A percentile compares a stretch with the other conserved stretches of the same genome.
Evolutionary conservation across 2,888 invertebrate species (phyloP).

Genomic region (Lepidocyrtoides sp.): DNA sequence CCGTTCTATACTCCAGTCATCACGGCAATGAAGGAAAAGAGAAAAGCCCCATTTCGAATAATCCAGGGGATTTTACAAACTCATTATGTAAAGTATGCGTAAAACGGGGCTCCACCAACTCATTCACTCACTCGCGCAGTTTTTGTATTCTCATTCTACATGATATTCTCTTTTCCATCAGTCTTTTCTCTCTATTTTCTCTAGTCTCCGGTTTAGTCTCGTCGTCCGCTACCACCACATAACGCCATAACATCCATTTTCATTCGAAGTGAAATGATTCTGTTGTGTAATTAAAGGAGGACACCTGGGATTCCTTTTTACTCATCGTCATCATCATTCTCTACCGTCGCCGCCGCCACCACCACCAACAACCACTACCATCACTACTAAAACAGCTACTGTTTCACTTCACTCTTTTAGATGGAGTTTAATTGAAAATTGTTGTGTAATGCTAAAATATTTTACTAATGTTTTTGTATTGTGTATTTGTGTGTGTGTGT

Average conservation of each 20-base stretch:
- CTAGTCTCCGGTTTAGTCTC: conserved; percentile 6
- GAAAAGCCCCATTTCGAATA: conserved; percentile 74
- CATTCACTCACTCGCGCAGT: conserved; percentile 17
- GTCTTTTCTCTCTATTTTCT: neutral
- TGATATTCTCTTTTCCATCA: conserved; percentile 30
- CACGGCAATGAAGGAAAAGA: conserved; percentile 70
- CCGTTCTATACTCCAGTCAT: conserved; percentile 51
- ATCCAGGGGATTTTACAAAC: conserved; percentile 77
- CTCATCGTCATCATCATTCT: conserved; percentile 58
- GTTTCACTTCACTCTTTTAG: neutral
- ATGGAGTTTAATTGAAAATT: conserved; percentile 68
- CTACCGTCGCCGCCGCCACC: neutral
- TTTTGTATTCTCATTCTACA: neutral
- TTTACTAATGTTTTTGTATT: conserved; percentile 19
- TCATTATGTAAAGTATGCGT: conserved; percentile 84
- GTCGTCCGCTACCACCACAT: conserved; percentile 29
- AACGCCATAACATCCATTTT: conserved; percentile 69
- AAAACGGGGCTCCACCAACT: conserved; percentile 65
- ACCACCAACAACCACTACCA: conserved; percentile 29
- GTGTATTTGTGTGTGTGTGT: neutral
- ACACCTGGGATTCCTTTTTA: conserved; percentile 75
- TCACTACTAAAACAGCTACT: neutral
- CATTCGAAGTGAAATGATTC: conserved; percentile 71
- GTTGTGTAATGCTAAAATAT: conserved; percentile 62
- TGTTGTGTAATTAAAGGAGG: conserved; percentile 72